These are phyloP conservation scores for Coccyzus lansbergi DNA, from an alignment of 2,797 vertebrate species.

Conservation along the genomic window DNA sequence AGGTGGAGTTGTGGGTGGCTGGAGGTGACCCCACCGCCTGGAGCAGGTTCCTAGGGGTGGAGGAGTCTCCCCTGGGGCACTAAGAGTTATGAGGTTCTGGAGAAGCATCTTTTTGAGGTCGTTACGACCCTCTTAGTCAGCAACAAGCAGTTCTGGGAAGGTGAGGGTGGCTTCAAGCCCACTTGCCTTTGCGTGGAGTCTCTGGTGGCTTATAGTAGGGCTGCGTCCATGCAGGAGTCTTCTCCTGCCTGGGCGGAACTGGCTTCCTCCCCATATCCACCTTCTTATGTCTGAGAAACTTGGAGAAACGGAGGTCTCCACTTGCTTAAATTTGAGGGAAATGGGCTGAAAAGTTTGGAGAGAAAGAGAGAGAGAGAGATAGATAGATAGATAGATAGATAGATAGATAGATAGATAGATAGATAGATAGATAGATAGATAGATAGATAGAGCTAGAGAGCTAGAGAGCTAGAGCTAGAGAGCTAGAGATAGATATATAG, in stretches of 20 bases:
- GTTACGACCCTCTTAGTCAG: background rate
- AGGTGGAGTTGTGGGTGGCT: rapidly evolving
- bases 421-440: no score
- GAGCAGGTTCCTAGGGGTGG: rapidly evolving
- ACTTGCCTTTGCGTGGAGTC: background rate
- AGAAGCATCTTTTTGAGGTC: background rate
- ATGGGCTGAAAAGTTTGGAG: background rate
- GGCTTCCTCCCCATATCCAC: rapidly evolving
- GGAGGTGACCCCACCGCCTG: background rate
- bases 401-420: no score
- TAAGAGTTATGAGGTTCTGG: rapidly evolving
- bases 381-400: no score
- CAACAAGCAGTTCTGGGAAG: background rate
- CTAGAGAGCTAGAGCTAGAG: no score
- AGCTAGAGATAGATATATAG: no score
- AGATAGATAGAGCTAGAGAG: no score
- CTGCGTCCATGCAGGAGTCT: background rate
- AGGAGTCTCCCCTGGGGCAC: background rate
- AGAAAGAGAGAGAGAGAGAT: no score
- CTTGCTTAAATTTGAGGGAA: background rate
- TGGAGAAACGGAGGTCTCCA: background rate
- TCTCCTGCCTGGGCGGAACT: rapidly evolving
- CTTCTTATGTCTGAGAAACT: background rate
- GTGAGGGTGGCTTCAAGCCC: background rate
- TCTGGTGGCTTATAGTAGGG: background rate